Evolutionary conservation across 2,797 vertebrate species (phyloP), one percentile per base, ranked within the genome.

Genomic region (Silurus aristotelis): DNA sequence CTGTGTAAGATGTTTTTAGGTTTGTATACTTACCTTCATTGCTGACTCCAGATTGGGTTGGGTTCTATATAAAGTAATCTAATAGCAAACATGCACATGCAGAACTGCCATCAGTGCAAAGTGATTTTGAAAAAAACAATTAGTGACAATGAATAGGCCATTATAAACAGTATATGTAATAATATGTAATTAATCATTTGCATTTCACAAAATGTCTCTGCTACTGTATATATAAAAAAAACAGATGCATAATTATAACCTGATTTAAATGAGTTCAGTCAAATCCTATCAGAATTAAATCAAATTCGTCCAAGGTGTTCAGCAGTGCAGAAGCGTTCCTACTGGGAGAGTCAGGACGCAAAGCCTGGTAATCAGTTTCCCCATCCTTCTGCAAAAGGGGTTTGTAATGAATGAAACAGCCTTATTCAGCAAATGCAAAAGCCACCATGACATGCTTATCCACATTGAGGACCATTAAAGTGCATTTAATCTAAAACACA

Each of bases 341-440:
- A 89, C 85, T 88, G 89, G 91, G 92, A 88, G 85, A 0, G 87
- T 89, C 91, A 93, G 90, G 90, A 92, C 89, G 92, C 92, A 93
- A 94, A 93, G 89, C 22, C 84, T 82, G 27, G 67, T 89, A 90
- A 92, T 91, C 90, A 88, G 90, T 90, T 90, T 80, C 72, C 67
- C 84, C 87, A 81, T 86, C 86, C 15, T 83, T 93, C 90, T 73
- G 89, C 90, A 92, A 93, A 93, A 91, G 91, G 89, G 90, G 77
- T 90, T 90, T 89, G 71, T 94, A 93, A 94, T 95, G 93, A 93
- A 94, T 92, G 92, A 90, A 94, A 91, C 93, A 94, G 93, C 90
- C 80, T 22, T 48, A 67, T 68, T 19, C 25, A 75, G 52, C 38
- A 68, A 85, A 82, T 85, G 79, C 79, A 80, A 67, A 80, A 80